Evolutionary conservation across 2,113 vertebrate species (phyloP).

Genomic region (Phyllostomus hastatus): DNA sequence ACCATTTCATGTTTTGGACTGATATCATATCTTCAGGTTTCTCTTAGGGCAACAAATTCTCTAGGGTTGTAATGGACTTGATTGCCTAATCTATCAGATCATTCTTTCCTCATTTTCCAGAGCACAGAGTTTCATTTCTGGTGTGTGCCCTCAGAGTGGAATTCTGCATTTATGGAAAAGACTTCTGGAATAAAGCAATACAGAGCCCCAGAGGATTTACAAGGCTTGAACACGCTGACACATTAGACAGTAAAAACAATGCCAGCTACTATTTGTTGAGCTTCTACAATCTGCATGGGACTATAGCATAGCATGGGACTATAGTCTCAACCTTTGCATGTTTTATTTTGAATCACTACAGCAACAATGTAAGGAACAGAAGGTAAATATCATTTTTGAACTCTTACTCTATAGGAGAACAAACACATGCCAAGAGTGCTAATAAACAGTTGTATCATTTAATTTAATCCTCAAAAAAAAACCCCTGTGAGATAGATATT

Average conservation of each 20-base stretch:
- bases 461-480: not conserved
- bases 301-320: not conserved
- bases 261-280: not conserved
- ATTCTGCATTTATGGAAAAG: not conserved
- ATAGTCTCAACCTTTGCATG: not conserved
- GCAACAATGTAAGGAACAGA: not conserved
- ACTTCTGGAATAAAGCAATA: not conserved
- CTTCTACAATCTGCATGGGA: not conserved
- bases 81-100: not conserved
- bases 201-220: not conserved
- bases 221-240: not conserved
- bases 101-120: not conserved
- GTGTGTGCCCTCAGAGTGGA: not conserved
- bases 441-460: not conserved
- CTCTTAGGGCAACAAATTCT: not conserved
- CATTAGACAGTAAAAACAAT: not conserved
- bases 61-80: not conserved
- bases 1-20: not conserved
- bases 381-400: conserved; percentile 16
- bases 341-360: not conserved
- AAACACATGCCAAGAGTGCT: not conserved
- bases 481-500: not conserved
- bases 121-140: not conserved
- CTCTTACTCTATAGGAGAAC: not conserved
- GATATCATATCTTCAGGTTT: not conserved